Conservation (phyloP, 2,797 vertebrate species). For the Rhinella marina region DNA sequence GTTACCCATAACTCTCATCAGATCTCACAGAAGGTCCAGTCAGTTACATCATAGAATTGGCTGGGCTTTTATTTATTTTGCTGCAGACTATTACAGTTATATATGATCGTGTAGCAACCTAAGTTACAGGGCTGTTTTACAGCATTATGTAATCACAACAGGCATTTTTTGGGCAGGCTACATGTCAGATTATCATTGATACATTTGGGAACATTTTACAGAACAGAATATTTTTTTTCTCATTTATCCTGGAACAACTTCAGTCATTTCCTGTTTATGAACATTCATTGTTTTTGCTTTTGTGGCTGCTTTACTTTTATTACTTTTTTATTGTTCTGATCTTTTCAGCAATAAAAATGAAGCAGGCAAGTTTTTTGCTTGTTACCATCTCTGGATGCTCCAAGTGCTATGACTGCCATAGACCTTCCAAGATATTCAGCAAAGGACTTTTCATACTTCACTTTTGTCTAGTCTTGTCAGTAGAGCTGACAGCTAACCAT, state of each 20-base stretch:
- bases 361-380: background rate
- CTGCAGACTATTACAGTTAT: background rate
- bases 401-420: background rate
- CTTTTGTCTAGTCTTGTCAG: background rate
- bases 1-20: background rate
- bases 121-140: background rate
- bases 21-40: background rate
- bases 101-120: background rate
- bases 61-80: background rate
- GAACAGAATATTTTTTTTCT: background rate
- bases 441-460: background rate
- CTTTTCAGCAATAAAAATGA: background rate
- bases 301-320: background rate
- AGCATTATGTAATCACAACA: background rate
- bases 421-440: background rate
- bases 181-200: background rate
- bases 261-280: slow-evolving; percentile 17
- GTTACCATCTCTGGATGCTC: background rate
- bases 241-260: slow-evolving; percentile 23
- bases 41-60: slow-evolving; percentile 25
- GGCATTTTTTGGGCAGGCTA: background rate
- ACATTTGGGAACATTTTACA: slow-evolving; percentile 34
- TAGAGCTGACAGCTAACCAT: too few species aligned
- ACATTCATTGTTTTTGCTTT: slow-evolving; percentile 20
- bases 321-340: background rate